A percentile compares a stretch with the other conserved stretches of the same genome.
phyloP scores from a whole-genome alignment of 2,797 vertebrate genomes.

The Darevskia mixta region DNA sequence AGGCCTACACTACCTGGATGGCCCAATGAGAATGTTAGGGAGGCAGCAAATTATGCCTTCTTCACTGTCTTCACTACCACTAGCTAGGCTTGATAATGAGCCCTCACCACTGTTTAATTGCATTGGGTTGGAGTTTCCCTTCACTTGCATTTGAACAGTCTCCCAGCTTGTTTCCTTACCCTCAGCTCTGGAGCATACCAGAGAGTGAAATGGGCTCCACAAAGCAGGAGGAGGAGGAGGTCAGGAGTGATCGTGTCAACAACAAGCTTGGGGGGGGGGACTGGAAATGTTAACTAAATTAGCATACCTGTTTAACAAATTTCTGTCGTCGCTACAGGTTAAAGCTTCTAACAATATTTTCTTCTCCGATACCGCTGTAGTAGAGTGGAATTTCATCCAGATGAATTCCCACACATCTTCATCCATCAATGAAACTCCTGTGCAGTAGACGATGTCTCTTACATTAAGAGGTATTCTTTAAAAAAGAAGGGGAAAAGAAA shows the following conservation, averaged over 20 bases:
- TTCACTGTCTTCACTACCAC: no score
- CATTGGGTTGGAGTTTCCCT: no score
- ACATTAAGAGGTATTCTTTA: slow-evolving; percentile 95
- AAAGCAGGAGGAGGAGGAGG: no score
- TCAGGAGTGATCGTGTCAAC: background rate
- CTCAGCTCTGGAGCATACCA: no score
- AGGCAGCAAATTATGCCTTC: no score
- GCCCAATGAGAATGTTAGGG: no score
- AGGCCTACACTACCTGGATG: no score
- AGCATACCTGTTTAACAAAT: slow-evolving; percentile 91
- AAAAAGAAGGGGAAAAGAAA: background rate
- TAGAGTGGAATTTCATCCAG: slow-evolving; percentile 99
- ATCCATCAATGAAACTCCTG: slow-evolving; percentile 95
- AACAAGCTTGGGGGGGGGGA: background rate
- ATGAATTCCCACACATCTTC: slow-evolving; percentile 99
- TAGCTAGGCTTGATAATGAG: no score
- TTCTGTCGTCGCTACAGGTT: slow-evolving; percentile 95
- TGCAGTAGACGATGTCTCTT: slow-evolving; percentile 97
- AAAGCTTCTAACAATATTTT: slow-evolving; percentile 97
- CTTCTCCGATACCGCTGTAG: slow-evolving; percentile 93
- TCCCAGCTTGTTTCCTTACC: no score
- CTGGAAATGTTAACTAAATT: background rate
- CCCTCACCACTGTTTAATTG: no score
- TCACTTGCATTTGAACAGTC: no score
- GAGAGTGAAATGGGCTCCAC: no score